Percentiles rank a stretch among this genome's conserved stretches.
Evolutionary conservation across 2,797 vertebrate genomes (phyloP).

Genomic region (Anguilla megastoma): DNA sequence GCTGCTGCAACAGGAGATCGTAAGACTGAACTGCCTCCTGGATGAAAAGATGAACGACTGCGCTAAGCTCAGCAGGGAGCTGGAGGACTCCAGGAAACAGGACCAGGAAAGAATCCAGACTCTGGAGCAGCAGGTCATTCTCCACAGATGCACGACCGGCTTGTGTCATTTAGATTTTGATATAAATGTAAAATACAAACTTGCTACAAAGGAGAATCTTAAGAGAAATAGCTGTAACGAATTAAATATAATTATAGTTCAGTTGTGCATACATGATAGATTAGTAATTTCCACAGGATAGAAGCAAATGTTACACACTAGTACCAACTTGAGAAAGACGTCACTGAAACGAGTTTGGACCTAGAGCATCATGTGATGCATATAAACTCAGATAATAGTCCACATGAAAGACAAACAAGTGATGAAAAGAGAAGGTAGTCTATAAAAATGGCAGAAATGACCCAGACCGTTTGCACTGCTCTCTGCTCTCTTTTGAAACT

Average conservation of each 20-base stretch:
- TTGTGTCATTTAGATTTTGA: neutral
- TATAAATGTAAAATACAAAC: neutral
- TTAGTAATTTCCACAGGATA: neutral
- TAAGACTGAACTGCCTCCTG: constrained; percentile 81
- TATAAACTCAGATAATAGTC: neutral
- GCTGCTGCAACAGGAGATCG: constrained; percentile 83
- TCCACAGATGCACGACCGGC: neutral
- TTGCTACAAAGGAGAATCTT: too few species aligned
- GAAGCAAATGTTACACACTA: neutral
- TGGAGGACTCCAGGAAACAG: constrained; percentile 59
- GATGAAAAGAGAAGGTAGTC: neutral
- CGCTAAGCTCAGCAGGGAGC: constrained; percentile 61
- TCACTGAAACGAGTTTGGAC: neutral
- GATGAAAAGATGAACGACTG: constrained; percentile 80
- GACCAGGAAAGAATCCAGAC: constrained; percentile 79
- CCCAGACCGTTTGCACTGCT: neutral
- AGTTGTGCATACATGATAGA: neutral
- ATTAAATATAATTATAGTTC: neutral
- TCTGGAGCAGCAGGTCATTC: constrained; percentile 89
- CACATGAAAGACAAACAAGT: neutral
- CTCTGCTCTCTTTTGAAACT: neutral
- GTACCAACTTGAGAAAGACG: neutral
- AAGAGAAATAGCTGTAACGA: too few species aligned
- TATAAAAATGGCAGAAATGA: neutral
- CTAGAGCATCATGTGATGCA: neutral